Conservation (phyloP, 2,888 invertebrate species). For the Drosophila lacicola region DNA sequence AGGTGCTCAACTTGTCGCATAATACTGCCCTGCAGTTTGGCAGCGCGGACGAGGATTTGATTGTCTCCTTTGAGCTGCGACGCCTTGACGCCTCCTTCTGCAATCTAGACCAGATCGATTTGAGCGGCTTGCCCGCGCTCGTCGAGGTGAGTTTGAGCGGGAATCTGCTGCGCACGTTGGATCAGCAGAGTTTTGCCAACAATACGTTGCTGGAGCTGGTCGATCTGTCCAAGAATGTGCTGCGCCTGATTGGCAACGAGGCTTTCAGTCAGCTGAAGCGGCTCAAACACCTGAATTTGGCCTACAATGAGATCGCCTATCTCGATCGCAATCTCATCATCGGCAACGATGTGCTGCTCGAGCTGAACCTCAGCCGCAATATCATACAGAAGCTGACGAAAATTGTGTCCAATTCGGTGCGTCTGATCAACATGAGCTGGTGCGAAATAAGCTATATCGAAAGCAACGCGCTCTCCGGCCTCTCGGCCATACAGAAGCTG, state of each 20-base stretch:
- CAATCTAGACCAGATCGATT: conserved; percentile 87
- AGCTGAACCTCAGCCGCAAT: conserved; percentile 89
- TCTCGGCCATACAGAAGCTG: conserved; percentile 87
- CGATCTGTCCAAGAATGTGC: conserved; percentile 89
- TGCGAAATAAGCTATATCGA: conserved; percentile 88
- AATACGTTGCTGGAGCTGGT: conserved; percentile 87
- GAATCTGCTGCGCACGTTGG: conserved; percentile 88
- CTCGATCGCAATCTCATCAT: conserved; percentile 87
- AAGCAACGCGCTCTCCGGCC: conserved; percentile 86
- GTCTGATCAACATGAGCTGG: conserved; percentile 87
- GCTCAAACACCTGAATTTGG: conserved; percentile 88
- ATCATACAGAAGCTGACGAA: conserved; percentile 87
- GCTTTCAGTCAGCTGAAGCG: conserved; percentile 87
- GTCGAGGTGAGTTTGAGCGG: conserved; percentile 87
- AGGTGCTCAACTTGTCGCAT: conserved; percentile 87
- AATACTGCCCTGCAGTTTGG: conserved; percentile 87
- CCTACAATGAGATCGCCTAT: conserved; percentile 88
- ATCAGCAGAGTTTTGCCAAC: conserved; percentile 87
- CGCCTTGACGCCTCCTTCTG: conserved; percentile 88
- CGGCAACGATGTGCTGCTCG: conserved; percentile 87
- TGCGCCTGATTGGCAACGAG: conserved; percentile 87
- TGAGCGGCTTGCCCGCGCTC: conserved; percentile 88
- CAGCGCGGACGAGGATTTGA: conserved; percentile 81
- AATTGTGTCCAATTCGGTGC: conserved; percentile 87
- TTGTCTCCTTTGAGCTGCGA: conserved; percentile 86